A percentile compares a stretch with the other conserved stretches of the same genome.
phyloP scores from a whole-genome alignment of 2,888 invertebrate species.

The Tolmerus cingulatus region DNA sequence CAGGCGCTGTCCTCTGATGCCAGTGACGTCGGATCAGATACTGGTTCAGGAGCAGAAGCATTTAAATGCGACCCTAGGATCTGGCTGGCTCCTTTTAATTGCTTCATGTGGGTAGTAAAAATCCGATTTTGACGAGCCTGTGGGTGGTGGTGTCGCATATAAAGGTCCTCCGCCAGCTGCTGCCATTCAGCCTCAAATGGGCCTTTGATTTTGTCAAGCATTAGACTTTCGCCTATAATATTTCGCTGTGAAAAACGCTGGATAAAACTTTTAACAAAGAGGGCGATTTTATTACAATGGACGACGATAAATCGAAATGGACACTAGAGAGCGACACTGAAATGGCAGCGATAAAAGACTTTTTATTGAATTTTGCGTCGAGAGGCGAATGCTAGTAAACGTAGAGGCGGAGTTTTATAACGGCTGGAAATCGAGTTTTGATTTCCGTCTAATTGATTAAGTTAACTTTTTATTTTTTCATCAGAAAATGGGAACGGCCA shows the following conservation, averaged over 20 bases:
- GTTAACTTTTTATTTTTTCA: background rate
- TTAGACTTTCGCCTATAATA: background rate
- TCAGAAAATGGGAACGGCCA: background rate
- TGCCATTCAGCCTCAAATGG: background rate
- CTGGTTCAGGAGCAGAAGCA: background rate
- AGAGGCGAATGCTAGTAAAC: background rate
- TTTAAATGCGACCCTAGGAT: background rate
- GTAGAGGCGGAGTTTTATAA: background rate
- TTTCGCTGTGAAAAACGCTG: background rate
- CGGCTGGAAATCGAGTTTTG: background rate
- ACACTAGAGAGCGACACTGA: slow-evolving; percentile 1
- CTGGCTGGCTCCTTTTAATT: background rate
- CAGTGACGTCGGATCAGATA: slow-evolving; percentile 18
- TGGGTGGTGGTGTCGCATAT: background rate
- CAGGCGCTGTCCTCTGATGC: background rate
- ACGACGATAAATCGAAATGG: slow-evolving; percentile 16
- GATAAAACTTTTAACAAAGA: background rate
- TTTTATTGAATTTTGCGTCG: background rate
- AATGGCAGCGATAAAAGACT: background rate
- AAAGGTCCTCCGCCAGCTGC: background rate
- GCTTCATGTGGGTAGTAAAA: slow-evolving; percentile 31
- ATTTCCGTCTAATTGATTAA: background rate
- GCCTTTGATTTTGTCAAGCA: background rate
- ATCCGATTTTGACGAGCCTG: background rate
- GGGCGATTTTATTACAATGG: slow-evolving; percentile 14